phyloP scores from a whole-genome alignment of 2,888 invertebrate genomes.

The Pollenia amentaria region DNA sequence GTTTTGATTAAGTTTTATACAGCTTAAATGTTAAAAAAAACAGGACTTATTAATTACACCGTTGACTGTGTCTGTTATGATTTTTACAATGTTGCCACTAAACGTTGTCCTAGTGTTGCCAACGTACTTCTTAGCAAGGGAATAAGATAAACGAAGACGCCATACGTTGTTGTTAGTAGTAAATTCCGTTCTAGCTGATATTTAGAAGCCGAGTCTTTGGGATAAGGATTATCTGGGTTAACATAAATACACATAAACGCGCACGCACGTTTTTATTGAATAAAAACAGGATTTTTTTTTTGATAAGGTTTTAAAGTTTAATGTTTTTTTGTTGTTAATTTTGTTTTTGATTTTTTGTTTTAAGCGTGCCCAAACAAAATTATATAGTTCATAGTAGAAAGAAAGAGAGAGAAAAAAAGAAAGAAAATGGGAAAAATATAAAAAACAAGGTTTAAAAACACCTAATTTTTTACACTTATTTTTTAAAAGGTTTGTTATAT shows the following conservation, averaged over 20 bases:
- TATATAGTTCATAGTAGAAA: constrained; percentile 50
- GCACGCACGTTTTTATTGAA: constrained; percentile 22
- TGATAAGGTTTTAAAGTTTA: constrained; percentile 9
- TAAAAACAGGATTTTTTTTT: constrained; percentile 21
- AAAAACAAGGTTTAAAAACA: constrained; percentile 67
- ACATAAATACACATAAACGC: constrained; percentile 36
- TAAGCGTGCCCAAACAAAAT: constrained; percentile 66
- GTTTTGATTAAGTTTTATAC: constrained; percentile 47
- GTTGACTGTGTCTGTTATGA: constrained; percentile 30
- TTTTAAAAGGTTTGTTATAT: constrained; percentile 17
- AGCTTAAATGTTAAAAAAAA: constrained; percentile 60
- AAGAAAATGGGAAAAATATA: constrained; percentile 66
- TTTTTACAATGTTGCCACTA: constrained; percentile 64
- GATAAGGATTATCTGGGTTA: constrained; percentile 68
- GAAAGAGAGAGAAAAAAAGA: constrained; percentile 68
- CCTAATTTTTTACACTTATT: constrained; percentile 52
- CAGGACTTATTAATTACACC: constrained; percentile 62
- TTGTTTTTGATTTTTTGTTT: constrained; percentile 42
- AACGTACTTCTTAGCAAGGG: constrained; percentile 45
- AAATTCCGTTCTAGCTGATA: constrained; percentile 44
- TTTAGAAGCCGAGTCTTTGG: constrained; percentile 57
- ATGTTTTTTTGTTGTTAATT: constrained; percentile 15
- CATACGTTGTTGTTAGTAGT: constrained; percentile 47
- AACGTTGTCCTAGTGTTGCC: constrained; percentile 12
- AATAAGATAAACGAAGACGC: constrained; percentile 42